Base-by-base conservation (phyloP, 2,797 vertebrate genomes). In the Serranus cabrilla region DNA sequence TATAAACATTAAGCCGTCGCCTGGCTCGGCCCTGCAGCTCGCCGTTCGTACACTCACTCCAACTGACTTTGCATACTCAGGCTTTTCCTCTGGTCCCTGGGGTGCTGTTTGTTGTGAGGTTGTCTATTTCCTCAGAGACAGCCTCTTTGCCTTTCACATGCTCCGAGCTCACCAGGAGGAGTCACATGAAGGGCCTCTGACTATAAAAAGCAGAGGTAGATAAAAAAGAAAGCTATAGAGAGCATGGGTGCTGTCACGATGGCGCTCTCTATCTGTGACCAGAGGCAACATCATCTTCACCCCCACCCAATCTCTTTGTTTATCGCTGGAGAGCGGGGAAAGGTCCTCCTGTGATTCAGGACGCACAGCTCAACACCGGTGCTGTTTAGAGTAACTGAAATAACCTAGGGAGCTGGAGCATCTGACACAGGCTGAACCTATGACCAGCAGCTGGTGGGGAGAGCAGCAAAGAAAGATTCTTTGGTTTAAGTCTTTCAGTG, bases 131-230 rank as follows among this genome's bases (percentile, higher is more conserved):
- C 86, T 86, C 57, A 66, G 75, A 87, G 78, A 78, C 74, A 55
- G 76, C 66, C 77, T 63, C 64, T 86, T 81, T 91, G 89, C 82
- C 78, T 88, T 93, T 94, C 93, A 92, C 93, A 93, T 93, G 93
- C 91, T 93, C 89, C 42, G 45, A 84, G 86, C 31, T 61, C 83
- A 91, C 81, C 89, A 71, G 90, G 82, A 90, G 45, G 63, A 87
- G 92, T 95, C 93, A 94, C 94, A 94, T 95, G 94, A 92, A 93
- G 82, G 78, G 78, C 83, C 85, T 80, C 82, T 67, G 86, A 89
- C 91, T 91, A 92, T 89, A 90, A 95, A 94, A 92, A 93, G 87
- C 82, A 63, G 87, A 92, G 90, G 91, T 89, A 92, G 92, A 94
- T 93, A 88, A 91, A 34, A 34, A 34, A 34, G 34, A 34, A 94